These are phyloP conservation scores for Ormia ochracea DNA, from an alignment of 2,888 invertebrate species.

Conservation along the genomic window DNA sequence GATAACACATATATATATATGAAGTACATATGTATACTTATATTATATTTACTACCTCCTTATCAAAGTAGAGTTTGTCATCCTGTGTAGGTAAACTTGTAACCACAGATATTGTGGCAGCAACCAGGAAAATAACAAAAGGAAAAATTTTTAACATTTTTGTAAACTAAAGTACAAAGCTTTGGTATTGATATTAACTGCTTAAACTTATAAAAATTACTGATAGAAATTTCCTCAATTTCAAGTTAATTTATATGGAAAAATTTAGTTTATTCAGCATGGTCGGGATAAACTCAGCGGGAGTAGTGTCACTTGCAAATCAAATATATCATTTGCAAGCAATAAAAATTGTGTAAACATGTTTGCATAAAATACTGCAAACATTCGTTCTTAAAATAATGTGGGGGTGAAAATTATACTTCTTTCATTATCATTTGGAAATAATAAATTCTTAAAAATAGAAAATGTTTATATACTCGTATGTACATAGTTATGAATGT, in stretches of 20 bases:
- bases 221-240: constrained; percentile 61
- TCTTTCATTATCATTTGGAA: background rate
- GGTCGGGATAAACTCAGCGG: constrained; percentile 65
- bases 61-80: constrained; percentile 74
- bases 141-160: constrained; percentile 61
- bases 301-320: constrained; percentile 68
- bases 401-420: background rate
- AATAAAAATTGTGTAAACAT: constrained; percentile 65
- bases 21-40: background rate
- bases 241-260: constrained; percentile 66
- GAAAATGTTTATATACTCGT: too few species aligned
- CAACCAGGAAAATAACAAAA: constrained; percentile 40
- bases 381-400: background rate
- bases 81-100: constrained; percentile 70
- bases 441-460: background rate
- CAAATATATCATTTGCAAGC: constrained; percentile 69
- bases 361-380: background rate
- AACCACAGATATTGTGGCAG: constrained; percentile 47
- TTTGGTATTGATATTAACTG: constrained; percentile 37
- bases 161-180: background rate
- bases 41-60: constrained; percentile 67
- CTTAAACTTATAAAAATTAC: constrained; percentile 47
- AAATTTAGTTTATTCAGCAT: constrained; percentile 46
- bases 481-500: too few species aligned
- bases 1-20: too few species aligned